A percentile compares a stretch with the other conserved stretches of the same genome.
Evolutionary conservation across 2,113 vertebrate genomes (phyloP).

Genomic region (Lamprologus lemairii): DNA sequence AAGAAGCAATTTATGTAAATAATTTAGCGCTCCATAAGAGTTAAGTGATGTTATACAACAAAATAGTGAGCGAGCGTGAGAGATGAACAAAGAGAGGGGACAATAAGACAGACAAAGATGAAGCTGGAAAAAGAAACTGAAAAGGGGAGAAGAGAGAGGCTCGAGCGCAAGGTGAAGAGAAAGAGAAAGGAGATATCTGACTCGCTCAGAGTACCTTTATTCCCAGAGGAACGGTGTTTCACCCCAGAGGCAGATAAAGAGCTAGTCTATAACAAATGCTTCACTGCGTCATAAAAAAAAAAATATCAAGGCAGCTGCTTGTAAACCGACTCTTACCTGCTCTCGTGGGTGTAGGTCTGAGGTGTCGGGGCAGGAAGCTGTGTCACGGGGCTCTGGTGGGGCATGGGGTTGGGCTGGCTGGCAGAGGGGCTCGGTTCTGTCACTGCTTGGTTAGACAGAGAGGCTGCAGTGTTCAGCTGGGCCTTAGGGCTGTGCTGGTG

Average conservation of each 20-base stretch:
- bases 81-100: not conserved
- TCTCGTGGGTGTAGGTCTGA: constrained; percentile 85
- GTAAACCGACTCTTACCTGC: constrained; percentile 72
- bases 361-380: constrained; percentile 77
- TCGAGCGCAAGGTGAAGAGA: not conserved
- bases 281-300: not conserved
- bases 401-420: constrained; percentile 67
- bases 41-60: constrained; percentile 59
- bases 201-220: not conserved
- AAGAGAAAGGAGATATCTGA: not conserved
- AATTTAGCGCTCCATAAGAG: constrained; percentile 57
- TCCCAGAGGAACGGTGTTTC: not conserved
- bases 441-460: constrained; percentile 66
- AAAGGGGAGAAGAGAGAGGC: not conserved
- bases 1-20: constrained; percentile 51
- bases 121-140: not conserved
- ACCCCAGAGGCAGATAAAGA: not conserved
- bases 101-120: not conserved
- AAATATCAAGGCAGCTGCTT: not conserved
- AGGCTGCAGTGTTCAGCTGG: constrained; percentile 61
- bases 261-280: constrained; percentile 11
- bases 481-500: constrained; percentile 82
- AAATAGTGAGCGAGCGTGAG: not conserved
- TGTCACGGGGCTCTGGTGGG: constrained; percentile 71
- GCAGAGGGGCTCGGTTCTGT: constrained; percentile 73